Evolutionary conservation across 2,113 vertebrate genomes (phyloP).

Genomic region (Peromyscus polionotus): DNA sequence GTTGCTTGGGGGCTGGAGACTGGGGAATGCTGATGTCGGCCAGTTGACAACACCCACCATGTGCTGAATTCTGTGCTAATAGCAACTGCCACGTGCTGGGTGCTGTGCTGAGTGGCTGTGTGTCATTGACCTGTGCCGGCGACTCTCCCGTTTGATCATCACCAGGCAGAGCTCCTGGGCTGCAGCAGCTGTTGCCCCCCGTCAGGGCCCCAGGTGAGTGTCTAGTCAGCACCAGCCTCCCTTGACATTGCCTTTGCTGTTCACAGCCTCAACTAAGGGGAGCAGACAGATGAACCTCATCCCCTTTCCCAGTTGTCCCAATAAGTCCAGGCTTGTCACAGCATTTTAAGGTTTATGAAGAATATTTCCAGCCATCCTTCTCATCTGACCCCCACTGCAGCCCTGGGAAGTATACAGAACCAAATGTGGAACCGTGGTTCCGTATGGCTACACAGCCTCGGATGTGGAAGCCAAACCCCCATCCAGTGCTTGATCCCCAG

Average conservation of each 20-base stretch:
- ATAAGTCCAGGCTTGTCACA: background rate
- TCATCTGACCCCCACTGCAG: background rate
- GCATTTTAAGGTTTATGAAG: background rate
- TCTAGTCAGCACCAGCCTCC: background rate
- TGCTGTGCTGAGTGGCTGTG: rapidly evolving
- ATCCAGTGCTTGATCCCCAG: too few species aligned
- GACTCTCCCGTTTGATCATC: background rate
- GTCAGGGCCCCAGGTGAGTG: rapidly evolving
- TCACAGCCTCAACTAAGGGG: background rate
- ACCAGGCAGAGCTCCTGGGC: background rate
- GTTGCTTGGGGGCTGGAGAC: background rate
- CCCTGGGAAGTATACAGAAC: background rate
- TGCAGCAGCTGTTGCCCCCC: rapidly evolving
- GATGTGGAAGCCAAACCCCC: background rate
- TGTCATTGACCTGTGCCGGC: background rate
- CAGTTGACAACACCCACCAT: background rate
- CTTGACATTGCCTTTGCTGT: background rate
- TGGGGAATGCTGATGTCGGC: background rate
- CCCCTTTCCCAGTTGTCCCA: background rate
- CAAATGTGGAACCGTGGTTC: background rate
- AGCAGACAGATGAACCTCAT: background rate
- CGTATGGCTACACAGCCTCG: rapidly evolving
- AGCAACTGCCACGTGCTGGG: rapidly evolving
- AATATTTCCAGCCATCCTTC: background rate
- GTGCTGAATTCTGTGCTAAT: background rate